Evolutionary conservation across 2,888 invertebrate species (phyloP).

Genomic region (Rhabditoides inermis): DNA sequence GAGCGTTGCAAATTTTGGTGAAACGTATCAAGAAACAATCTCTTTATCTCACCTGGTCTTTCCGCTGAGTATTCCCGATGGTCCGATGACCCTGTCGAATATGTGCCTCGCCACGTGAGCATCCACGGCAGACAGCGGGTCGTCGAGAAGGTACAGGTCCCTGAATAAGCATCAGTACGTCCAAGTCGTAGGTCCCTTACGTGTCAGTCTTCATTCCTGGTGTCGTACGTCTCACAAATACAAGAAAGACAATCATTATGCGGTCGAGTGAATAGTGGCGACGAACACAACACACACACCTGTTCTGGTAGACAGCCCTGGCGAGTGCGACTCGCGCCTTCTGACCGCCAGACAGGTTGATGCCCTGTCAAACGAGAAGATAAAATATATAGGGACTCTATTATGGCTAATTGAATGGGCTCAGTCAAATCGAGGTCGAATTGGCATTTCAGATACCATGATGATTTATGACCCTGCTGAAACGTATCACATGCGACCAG

Average conservation of each 20-base stretch:
- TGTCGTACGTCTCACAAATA: no score
- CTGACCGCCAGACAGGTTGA: constrained; percentile 49
- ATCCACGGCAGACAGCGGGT: constrained; percentile 89
- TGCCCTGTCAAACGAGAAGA: constrained; percentile 25
- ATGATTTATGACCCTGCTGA: no score
- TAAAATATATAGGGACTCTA: neutral
- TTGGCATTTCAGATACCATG: no score
- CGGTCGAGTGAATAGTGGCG: no score
- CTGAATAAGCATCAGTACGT: constrained; percentile 45
- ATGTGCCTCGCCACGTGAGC: constrained; percentile 91
- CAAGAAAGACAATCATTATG: no score
- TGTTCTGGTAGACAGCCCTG: constrained; percentile 76
- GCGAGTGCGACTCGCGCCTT: constrained; percentile 74
- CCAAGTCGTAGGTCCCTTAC: neutral
- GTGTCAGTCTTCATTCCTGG: no score
- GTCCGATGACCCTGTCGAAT: constrained; percentile 47
- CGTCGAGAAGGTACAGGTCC: constrained; percentile 85
- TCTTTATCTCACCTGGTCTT: constrained; percentile 60
- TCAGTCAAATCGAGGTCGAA: no score
- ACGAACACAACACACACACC: neutral
- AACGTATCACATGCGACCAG: no score
- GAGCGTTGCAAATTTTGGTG: neutral
- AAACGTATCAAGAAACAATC: neutral
- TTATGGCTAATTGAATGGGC: no score
- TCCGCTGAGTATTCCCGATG: constrained; percentile 39